Conservation (phyloP, 2,113 vertebrate species). For the human (Homo sapiens) region GRCh38 chr13:76361001-76361500, state of each 20-base stretch:
- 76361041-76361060: background rate
- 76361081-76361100: background rate
- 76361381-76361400: background rate
- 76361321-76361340: accelerated
- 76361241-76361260: background rate
- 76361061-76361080: background rate
- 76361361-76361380: background rate
- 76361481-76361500: background rate
- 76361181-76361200: background rate
- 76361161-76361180: background rate
- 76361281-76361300: background rate
- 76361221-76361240: background rate
- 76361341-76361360: background rate
- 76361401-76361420: background rate
- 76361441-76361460: background rate
- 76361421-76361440: background rate
- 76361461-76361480: background rate
- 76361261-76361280: background rate
- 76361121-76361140: background rate
- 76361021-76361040: background rate
- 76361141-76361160: background rate
- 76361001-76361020: background rate
- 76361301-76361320: background rate
- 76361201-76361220: background rate
- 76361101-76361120: background rate